Evolutionary conservation across 2,797 vertebrate species (phyloP), one percentile per base, ranked within the genome.

Genomic region (Danionella dracula): DNA sequence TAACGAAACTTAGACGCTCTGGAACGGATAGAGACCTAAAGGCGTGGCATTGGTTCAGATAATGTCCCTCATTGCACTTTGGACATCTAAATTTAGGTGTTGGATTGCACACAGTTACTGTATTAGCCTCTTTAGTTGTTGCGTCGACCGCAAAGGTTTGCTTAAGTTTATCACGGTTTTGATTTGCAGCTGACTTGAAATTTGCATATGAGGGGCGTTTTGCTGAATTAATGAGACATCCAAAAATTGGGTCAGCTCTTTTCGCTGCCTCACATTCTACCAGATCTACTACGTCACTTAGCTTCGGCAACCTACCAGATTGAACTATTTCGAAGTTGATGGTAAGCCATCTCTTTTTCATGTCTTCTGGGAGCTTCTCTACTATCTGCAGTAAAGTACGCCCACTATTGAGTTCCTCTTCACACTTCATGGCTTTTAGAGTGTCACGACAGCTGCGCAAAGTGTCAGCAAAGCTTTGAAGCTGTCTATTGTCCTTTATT

Each of bases 351-450:
- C 21, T 42, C 29, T 40, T 40, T 23, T 32, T 53, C 19, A 64
- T 19, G 4, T 64, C 27, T 31, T 41, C 35, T 8, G 37, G 61
- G 5, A 53, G 37, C 16, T 64, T 64, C 8, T 64, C 37, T 2
- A 54, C 37, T 11, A 64, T 27, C 23, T 27, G 23, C 23, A 27
- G 23, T 27, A 27, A 27, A 27, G 23, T 27, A 27, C 23, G 23
- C 16, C 34, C 19, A 40, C 35, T 35, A 20, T 51, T 51, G 3
- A 63, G 6, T 46, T 63, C 34, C 2, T 63, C 46, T 46, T 63
- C 35, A 63, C 46, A 64, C 23, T 44, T 53, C 37, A 64, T 64
- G 5, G 37, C 38, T 0, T 53, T 53, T 10, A 64, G 15, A 32
- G 48, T 64, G 12, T 63, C 48, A 19, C 16, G 2, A 15, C 61